Evolutionary conservation across 2,888 invertebrate genomes (phyloP).

Genomic region (Pseudococcus longispinus): DNA sequence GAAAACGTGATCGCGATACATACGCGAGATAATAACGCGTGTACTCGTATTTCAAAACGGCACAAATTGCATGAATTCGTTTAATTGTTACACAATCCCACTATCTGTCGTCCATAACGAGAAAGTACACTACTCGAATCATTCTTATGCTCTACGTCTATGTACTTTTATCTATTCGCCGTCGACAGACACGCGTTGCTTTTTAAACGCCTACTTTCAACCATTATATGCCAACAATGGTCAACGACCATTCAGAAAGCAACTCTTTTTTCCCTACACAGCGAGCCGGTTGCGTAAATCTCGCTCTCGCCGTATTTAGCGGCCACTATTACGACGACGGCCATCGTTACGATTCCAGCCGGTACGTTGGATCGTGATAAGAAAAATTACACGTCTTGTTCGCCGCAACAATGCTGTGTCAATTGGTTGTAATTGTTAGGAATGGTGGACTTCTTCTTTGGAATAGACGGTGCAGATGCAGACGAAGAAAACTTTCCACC

Average conservation of each 20-base stretch:
- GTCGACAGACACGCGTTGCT: background rate
- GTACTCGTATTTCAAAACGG: constrained; percentile 21
- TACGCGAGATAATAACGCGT: background rate
- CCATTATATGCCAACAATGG: background rate
- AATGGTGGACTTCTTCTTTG: background rate
- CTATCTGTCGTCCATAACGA: constrained; percentile 21
- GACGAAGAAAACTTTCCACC: too few relatives aligned
- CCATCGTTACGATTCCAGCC: background rate
- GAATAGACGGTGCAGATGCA: background rate
- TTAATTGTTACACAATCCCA: constrained; percentile 20
- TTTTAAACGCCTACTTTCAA: background rate
- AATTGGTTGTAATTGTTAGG: background rate
- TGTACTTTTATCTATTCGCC: background rate
- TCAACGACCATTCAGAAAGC: background rate
- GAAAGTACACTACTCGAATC: constrained; percentile 2
- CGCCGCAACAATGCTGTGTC: background rate
- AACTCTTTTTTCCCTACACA: background rate
- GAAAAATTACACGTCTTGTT: background rate
- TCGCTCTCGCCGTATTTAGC: background rate
- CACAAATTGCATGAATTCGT: background rate
- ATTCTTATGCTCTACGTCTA: background rate
- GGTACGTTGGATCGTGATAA: background rate
- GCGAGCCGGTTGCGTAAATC: background rate
- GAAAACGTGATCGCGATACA: constrained; percentile 1
- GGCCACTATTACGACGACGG: background rate